Base-by-base conservation (phyloP, 1,140 invertebrate species). In the Drosophila prosaltans region DNA sequence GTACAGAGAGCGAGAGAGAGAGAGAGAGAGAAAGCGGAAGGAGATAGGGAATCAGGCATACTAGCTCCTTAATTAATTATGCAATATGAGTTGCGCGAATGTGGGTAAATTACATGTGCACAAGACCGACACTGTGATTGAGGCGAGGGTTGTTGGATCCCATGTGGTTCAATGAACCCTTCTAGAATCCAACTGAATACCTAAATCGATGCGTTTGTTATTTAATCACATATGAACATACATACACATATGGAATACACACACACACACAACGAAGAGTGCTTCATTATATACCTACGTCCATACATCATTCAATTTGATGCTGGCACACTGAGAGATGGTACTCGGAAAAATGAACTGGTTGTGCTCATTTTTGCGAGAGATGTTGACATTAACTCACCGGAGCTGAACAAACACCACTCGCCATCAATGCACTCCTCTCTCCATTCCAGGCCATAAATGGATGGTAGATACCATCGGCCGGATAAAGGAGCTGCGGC, bases 31-130 rank as follows among this genome's bases (percentile, higher is more conserved):
- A 36, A 16, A 16, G 16, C 16, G 32, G 6, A 36, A 7, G 32
- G 32, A 5, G 32, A 36, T 1, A 36, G 32, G 32, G 28, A 30
- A 36, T 55, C 7, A 2, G 8, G 16, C 45, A 48, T 9, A 36
- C 45, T 48, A 16, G 45, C 45, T 26, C 21, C 21, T 10, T 51
- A 68, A 86, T 86, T 80, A 86, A 86, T 85, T 78, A 78, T 71
- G 82, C 66, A 78, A 85, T 39, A 26, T 30, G 69, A 78, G 73
- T 45, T 32, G 51, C 45, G 10, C 45, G 24, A 51, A 51, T 51
- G 45, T 51, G 45, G 36, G 45, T 21, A 36, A 69, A 28, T 67
- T 30, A 41, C 28, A 40, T 57, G 71, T 64, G 40, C 64, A 68
- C 36, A 72, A 74, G 21, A 26, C n/a, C n/a, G 1, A n/a, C 3